Conservation (phyloP, 2,888 invertebrate genomes). For the Lycocerus yunnanus region DNA sequence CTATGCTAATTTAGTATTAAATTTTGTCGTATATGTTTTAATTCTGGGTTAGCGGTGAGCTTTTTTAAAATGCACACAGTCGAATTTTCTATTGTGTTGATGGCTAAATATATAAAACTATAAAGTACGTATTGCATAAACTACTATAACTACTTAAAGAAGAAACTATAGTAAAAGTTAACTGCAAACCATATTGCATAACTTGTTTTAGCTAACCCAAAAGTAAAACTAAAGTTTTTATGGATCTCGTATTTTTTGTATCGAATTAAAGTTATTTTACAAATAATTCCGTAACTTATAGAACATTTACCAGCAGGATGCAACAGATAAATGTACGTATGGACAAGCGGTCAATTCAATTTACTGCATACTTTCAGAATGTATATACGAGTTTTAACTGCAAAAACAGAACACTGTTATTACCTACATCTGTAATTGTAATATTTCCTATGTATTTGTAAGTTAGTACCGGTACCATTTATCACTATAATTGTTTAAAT, state of each 20-base stretch:
- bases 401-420: not conserved
- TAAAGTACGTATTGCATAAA: not conserved
- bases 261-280: not conserved
- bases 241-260: not conserved
- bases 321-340: not conserved
- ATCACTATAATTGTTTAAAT: not conserved
- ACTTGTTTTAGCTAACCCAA: not conserved
- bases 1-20: not conserved
- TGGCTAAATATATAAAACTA: not conserved
- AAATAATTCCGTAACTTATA: constrained; percentile 7
- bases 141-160: not conserved
- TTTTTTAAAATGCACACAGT: too few species aligned
- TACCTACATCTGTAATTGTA: not conserved
- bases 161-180: not conserved
- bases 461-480: not conserved
- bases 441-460: not conserved
- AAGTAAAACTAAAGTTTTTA: not conserved
- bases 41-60: not conserved
- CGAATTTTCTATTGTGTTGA: not conserved
- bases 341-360: constrained; percentile 11
- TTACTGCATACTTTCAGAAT: constrained; percentile 12
- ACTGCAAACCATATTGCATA: not conserved
- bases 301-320: constrained; percentile 7
- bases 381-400: not conserved
- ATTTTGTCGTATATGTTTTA: not conserved